Evolutionary conservation across 2,888 invertebrate genomes (phyloP).

Genomic region (Bhutanitis thaidina): DNA sequence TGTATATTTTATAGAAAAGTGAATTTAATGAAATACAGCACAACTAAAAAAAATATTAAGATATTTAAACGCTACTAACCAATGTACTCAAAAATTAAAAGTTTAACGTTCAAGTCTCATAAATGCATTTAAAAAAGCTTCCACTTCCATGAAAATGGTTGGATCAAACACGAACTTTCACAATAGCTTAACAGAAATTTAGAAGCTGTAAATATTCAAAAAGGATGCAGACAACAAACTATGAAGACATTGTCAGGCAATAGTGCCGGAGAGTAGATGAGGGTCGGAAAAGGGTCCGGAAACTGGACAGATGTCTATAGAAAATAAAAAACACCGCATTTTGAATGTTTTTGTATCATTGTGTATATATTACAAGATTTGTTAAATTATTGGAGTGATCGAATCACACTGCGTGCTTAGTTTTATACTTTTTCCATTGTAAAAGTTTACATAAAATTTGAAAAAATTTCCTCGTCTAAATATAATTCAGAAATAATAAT

Average conservation of each 20-base stretch:
- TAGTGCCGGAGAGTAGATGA: slow-evolving; percentile 51
- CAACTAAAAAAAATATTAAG: too few species aligned
- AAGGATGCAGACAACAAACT: slow-evolving; percentile 48
- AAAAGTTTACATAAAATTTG: too few species aligned
- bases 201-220: slow-evolving; percentile 39
- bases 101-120: slow-evolving; percentile 10
- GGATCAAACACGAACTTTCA: background rate
- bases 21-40: too few species aligned
- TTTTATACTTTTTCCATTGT: too few species aligned
- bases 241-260: slow-evolving; percentile 69
- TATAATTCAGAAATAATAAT: too few species aligned
- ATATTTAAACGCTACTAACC: too few species aligned
- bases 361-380: slow-evolving; percentile 1
- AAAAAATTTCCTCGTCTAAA: too few species aligned
- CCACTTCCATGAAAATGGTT: slow-evolving; percentile 13
- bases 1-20: too few species aligned
- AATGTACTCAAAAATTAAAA: slow-evolving; percentile 13
- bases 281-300: slow-evolving; percentile 62
- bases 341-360: background rate
- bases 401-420: background rate
- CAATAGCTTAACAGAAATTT: slow-evolving; percentile 11
- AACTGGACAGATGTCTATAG: slow-evolving; percentile 59
- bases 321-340: slow-evolving; percentile 55
- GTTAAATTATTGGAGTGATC: background rate
- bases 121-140: slow-evolving; percentile 16